These are phyloP conservation scores for Calliopum simillimum DNA, from an alignment of 2,888 invertebrate species.

Conservation along the genomic window DNA sequence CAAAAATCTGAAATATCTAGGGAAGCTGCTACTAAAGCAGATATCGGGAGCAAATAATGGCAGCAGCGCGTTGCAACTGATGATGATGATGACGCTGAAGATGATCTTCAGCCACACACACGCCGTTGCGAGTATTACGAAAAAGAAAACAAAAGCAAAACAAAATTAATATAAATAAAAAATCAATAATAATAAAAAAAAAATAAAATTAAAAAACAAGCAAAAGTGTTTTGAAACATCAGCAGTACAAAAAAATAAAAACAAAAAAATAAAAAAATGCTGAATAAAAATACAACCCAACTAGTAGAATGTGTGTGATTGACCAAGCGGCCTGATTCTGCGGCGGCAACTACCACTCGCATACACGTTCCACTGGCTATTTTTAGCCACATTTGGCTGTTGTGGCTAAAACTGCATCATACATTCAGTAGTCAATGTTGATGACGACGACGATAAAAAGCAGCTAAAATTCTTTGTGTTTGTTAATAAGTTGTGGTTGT, in stretches of 20 bases:
- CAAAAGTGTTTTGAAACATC: no score
- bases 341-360: conserved; percentile 1
- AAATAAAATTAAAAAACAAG: background rate
- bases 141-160: no score
- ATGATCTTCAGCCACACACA: background rate
- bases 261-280: no score
- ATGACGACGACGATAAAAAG: no score
- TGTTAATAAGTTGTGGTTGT: no score
- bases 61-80: conserved; percentile 5
- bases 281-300: conserved; percentile 2
- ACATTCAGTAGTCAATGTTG: no score
- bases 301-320: conserved; percentile 13
- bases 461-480: no score
- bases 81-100: conserved; percentile 2
- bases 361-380: background rate
- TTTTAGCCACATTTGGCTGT: conserved; percentile 4
- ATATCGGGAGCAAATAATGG: background rate
- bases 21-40: conserved; percentile 7
- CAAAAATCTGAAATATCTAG: no score
- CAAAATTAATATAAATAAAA: no score
- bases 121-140: background rate
- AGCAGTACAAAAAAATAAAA: no score
- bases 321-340: conserved; percentile 23
- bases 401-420: background rate
- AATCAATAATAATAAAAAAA: no score